These are phyloP conservation scores for Canis aureus DNA, from an alignment of 2,113 vertebrate species.

Conservation along the genomic window DNA sequence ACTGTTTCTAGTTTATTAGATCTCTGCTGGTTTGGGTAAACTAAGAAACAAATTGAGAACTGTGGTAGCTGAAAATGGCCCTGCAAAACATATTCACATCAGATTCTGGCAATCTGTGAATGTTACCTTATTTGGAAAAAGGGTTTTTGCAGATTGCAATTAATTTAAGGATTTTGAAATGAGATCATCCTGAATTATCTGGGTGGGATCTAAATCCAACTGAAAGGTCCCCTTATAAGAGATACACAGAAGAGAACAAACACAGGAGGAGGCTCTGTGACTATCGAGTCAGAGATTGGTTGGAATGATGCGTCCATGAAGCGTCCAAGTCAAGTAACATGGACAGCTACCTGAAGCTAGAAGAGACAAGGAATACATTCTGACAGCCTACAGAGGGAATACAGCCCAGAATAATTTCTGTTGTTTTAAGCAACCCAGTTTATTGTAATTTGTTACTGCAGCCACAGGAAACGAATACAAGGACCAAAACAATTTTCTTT, in stretches of 20 bases:
- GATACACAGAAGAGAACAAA: background rate
- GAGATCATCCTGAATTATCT: background rate
- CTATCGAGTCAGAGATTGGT: background rate
- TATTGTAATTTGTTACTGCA: background rate
- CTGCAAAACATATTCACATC: background rate
- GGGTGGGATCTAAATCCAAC: background rate
- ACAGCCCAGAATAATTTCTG: background rate
- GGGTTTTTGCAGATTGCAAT: slow-evolving; percentile 1
- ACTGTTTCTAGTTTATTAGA: background rate
- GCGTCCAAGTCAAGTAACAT: background rate
- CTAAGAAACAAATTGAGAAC: slow-evolving; percentile 29
- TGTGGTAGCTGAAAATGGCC: background rate
- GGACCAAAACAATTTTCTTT: background rate
- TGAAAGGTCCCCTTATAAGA: background rate
- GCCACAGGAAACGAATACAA: background rate
- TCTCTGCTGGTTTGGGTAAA: slow-evolving; percentile 6
- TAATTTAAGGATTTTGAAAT: slow-evolving; percentile 50
- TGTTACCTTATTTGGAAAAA: slow-evolving; percentile 1
- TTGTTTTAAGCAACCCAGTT: background rate
- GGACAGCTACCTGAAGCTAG: background rate
- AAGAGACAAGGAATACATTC: background rate
- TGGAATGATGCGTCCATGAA: background rate
- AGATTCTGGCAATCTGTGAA: background rate
- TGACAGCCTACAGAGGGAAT: background rate
- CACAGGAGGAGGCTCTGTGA: background rate